Conservation (phyloP, 1,140 invertebrate genomes). For the Micrasema longulum region DNA sequence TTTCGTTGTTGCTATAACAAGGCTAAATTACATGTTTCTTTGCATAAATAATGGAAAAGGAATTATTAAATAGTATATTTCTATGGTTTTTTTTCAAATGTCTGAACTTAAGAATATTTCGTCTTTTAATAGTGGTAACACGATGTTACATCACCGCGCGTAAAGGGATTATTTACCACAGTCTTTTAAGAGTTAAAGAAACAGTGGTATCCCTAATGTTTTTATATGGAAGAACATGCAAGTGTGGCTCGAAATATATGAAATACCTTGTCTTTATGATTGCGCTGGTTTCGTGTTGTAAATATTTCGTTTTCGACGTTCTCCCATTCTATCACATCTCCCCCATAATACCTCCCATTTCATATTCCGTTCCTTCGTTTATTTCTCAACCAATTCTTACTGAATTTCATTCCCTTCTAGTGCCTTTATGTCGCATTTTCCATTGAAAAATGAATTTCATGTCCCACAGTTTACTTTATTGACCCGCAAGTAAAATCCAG, state of each 20-base stretch:
- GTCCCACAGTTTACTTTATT: constrained; percentile 28
- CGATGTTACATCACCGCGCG: too few species aligned
- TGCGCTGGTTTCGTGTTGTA: constrained; percentile 33
- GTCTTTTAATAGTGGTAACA: too few species aligned
- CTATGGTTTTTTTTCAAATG: too few species aligned
- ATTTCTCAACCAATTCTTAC: constrained; percentile 36
- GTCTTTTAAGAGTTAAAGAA: too few species aligned
- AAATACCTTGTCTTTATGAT: constrained; percentile 40
- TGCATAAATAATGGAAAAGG: too few species aligned
- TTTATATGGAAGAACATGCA: constrained; percentile 9
- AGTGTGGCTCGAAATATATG: constrained; percentile 39
- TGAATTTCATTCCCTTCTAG: constrained; percentile 36
- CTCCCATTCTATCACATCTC: not conserved
- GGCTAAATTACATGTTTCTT: too few species aligned
- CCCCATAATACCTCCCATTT: constrained; percentile 18
- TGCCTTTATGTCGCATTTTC: constrained; percentile 25
- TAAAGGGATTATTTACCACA: too few species aligned
- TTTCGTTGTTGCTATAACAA: too few species aligned
- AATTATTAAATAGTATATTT: too few species aligned
- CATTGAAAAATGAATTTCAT: constrained; percentile 32
- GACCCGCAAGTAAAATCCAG: constrained; percentile 31
- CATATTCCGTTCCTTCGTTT: constrained; percentile 28
- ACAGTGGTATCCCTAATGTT: too few species aligned
- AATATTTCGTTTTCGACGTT: constrained; percentile 33
- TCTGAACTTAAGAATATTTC: too few species aligned